phyloP scores from a whole-genome alignment of 2,113 vertebrate species.

The Pavo muticus region DNA sequence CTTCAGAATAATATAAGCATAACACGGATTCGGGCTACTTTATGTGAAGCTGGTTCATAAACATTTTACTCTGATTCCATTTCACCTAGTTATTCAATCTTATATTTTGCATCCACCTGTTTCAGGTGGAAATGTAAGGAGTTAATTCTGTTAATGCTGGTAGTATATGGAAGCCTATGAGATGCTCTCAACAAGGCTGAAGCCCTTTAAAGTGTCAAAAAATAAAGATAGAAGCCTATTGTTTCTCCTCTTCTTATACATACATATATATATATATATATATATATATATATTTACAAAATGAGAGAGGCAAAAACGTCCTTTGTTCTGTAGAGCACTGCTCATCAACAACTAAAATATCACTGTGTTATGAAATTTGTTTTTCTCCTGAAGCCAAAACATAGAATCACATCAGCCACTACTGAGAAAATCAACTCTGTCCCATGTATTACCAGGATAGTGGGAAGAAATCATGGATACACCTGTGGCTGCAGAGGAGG shows the following conservation, averaged over 20 bases:
- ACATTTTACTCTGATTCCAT: neutral
- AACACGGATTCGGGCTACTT: neutral
- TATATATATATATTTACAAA: too few relatives aligned
- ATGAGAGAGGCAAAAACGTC: too few relatives aligned
- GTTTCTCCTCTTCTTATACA: neutral
- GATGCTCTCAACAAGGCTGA: neutral
- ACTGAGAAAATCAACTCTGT: neutral
- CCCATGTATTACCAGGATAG: neutral
- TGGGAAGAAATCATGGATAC: neutral
- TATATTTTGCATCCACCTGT: neutral
- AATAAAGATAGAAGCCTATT: neutral
- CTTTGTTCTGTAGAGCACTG: too few relatives aligned
- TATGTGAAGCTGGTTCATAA: neutral
- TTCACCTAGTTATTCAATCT: neutral
- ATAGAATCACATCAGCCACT: neutral
- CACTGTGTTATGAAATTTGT: too few relatives aligned
- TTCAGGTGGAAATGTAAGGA: neutral
- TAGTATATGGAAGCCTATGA: neutral
- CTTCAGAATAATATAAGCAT: neutral
- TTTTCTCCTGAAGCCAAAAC: neutral
- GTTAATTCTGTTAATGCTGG: neutral
- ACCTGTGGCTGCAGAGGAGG: neutral
- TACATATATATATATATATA: too few relatives aligned
- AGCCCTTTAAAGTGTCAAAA: neutral
- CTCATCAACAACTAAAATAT: too few relatives aligned